Evolutionary conservation across 2,113 vertebrate species (phyloP), one percentile per base, ranked within the genome.

Genomic region (Crotophaga sulcirostris): DNA sequence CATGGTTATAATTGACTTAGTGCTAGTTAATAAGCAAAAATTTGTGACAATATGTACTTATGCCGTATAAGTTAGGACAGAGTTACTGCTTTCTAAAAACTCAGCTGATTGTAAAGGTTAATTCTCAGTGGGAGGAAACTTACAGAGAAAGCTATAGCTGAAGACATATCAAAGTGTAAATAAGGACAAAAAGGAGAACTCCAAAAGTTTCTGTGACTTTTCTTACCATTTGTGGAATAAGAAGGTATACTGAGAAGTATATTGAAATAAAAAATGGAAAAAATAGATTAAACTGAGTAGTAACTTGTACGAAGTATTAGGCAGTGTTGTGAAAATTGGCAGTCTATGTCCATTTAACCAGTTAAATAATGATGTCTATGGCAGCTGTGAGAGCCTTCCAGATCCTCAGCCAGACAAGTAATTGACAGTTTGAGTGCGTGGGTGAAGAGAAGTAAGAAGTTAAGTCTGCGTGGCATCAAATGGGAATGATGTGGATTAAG

Each of bases 401-500:
- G 20, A 16, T 56, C 36, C 7, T 6, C 44, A 76, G 20, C 8
- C 74, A 69, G 58, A 45, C 3, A 55, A 85, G 40, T 17, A 82
- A 20, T 3, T 34, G 33, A 29, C 36, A 6, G 7, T 59, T 91
- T 76, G 44, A 7, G 19, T 51, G 15, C 36, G 16, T 28, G 25
- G 9, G 26, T 51, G 25, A 84, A 42, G 9, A 28, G 75, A 83
- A 64, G 18, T 34, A 82, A 79, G 44, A 93, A 80, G 15, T 84
- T 47, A 91, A 82, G 64, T 81, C 68, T 81, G n/a, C 84, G 24
- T 64, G 47, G 72, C 47, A 69, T 84, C 62, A 94, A 94, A 70
- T 70, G 64, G 85, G 69, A 97, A 75, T 44, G 92, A 73, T 64
- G 81, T 85, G 77, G 60, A 60, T 95, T 91, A 93, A 59, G 60